Evolutionary conservation across 2,113 vertebrate species (phyloP), one percentile per base, ranked within the genome.

Genomic region (Gymnarchus niloticus): DNA sequence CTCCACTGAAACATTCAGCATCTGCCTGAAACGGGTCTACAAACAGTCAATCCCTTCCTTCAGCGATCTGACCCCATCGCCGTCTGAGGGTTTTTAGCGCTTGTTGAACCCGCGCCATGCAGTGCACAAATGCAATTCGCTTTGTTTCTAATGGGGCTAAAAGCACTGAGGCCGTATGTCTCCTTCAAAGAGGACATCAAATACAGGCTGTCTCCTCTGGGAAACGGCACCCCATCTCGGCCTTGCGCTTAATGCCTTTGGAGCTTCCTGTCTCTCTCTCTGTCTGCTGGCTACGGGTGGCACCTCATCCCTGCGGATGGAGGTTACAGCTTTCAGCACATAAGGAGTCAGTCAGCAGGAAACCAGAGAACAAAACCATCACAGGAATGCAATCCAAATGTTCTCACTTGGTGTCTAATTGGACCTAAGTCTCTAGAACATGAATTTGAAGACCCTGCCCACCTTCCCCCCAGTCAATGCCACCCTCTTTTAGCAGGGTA

Each of bases 191-290:
- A 21, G 28, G 54, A 41, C 54, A 44, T 83, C 82, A 48, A 87
- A 85, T 77, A 78, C 57, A 41, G 81, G 69, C 73, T 10, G 84
- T 85, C 56, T 77, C 54, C 85, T 84, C 84, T 49, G 86, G 49
- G 49, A n/a, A 81, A 33, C 5, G 7, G 76, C 25, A 7, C 25
- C 25, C 48, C 3, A 3, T 46, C 65, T 17, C 37, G 19, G 10
- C 65, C 8, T 49, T 1, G 0, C 33, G 6, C 28, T 33, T 44
- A n/a, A 69, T 0, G 44, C n/a, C 59, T n/a, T 44, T 3, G 21
- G 44, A 41, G 19, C 49, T 12, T 33, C 84, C 56, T 6, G 1
- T 6, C 33, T 9, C 14, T 37, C 56, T 84, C 65, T 73, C 65
- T 19, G 65, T 73, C 65, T 73, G 65, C 65, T 41, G 65, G 33